phyloP scores from a whole-genome alignment of 2,888 invertebrate genomes.

The Ectropis crepuscularia region DNA sequence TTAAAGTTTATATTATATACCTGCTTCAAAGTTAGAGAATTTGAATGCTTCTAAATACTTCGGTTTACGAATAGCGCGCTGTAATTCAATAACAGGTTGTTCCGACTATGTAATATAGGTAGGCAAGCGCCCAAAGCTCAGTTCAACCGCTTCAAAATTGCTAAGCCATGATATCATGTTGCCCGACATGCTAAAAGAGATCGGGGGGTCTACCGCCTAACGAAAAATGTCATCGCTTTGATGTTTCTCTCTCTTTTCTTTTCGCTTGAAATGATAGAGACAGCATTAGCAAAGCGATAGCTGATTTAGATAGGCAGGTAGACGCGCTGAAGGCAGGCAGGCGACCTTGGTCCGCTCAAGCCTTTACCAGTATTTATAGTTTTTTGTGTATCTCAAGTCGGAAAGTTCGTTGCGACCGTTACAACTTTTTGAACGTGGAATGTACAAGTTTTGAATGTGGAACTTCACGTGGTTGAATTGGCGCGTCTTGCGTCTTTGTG shows the following conservation, averaged over 20 bases:
- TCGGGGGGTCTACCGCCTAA: too few relatives aligned
- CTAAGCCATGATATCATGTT: conserved; percentile 13
- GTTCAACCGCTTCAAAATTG: conserved; percentile 11
- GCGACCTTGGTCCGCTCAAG: conserved; percentile 13
- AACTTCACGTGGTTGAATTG: too few relatives aligned
- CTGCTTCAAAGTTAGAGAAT: too few relatives aligned
- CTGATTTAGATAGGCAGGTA: too few relatives aligned
- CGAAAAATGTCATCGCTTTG: too few relatives aligned
- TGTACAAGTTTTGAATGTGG: neutral
- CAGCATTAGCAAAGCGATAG: too few relatives aligned
- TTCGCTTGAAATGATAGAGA: too few relatives aligned
- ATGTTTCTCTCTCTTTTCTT: too few relatives aligned
- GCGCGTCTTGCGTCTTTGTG: too few relatives aligned
- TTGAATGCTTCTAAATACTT: too few relatives aligned
- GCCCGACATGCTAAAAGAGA: neutral
- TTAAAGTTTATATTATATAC: too few relatives aligned
- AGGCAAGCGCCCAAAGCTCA: neutral
- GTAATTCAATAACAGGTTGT: neutral
- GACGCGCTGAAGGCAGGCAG: neutral
- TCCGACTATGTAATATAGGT: neutral
- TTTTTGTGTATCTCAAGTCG: neutral
- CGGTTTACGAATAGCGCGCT: too few relatives aligned
- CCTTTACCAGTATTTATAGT: neutral
- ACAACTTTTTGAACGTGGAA: conserved; percentile 2
- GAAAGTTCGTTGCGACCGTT: conserved; percentile 9